Percentiles rank a stretch among this genome's conserved stretches.
phyloP scores from a whole-genome alignment of 2,888 invertebrate genomes.

The Cyrtodaria siliqua region DNA sequence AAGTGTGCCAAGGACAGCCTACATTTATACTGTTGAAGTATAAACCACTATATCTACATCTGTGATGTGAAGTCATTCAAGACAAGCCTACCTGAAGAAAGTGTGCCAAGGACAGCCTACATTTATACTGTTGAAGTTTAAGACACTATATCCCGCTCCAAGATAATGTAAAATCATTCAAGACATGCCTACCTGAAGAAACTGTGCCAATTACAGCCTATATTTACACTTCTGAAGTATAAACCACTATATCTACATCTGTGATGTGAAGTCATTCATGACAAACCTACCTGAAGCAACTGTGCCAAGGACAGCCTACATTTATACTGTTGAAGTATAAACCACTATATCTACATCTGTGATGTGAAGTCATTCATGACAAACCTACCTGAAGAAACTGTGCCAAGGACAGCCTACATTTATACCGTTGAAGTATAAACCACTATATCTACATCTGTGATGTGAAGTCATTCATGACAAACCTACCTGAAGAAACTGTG shows the following conservation, averaged over 20 bases:
- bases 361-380: too few relatives aligned
- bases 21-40: conserved; percentile 70
- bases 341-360: too few relatives aligned
- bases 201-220: conserved; percentile 74
- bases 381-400: conserved; percentile 75
- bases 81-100: conserved; percentile 75
- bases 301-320: conserved; percentile 75
- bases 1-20: conserved; percentile 75
- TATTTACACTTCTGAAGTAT: conserved; percentile 74
- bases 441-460: too few relatives aligned
- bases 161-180: too few relatives aligned
- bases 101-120: conserved; percentile 73
- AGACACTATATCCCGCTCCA: too few relatives aligned
- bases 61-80: too few relatives aligned
- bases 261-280: too few relatives aligned
- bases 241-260: too few relatives aligned
- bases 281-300: conserved; percentile 73
- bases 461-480: too few relatives aligned
- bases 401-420: conserved; percentile 72
- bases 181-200: conserved; percentile 72
- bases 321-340: conserved; percentile 65
- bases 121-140: conserved; percentile 67
- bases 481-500: conserved; percentile 76
- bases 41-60: too few relatives aligned
- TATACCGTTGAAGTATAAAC: conserved; percentile 67